Conservation (phyloP, 2,113 vertebrate species). For the Chaetorhynchus papuensis region DNA sequence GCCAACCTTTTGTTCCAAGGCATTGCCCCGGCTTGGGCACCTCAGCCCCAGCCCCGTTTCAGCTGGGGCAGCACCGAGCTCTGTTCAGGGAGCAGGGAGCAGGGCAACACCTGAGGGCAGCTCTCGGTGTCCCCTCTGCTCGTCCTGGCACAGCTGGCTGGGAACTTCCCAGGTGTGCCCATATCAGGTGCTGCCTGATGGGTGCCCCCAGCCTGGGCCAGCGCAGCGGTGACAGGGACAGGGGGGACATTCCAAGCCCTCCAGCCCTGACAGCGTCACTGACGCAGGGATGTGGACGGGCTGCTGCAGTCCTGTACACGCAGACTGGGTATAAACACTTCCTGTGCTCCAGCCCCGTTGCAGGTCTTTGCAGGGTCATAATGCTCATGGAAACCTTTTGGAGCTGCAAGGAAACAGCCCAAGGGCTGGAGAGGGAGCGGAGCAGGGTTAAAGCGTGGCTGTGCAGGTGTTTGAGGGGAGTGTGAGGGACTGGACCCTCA, state of each 20-base stretch:
- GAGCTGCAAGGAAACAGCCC: neutral
- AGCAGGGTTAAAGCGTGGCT: accelerated
- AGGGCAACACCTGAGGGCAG: accelerated
- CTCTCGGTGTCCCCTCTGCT: neutral
- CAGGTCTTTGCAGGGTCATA: neutral
- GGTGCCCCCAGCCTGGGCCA: accelerated
- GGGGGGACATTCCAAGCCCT: neutral
- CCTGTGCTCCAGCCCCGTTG: neutral
- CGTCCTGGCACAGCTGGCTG: neutral
- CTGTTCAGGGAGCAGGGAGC: neutral
- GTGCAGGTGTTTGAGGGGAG: neutral
- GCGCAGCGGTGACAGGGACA: neutral
- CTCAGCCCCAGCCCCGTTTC: neutral
- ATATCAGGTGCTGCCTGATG: neutral
- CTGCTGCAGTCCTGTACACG: neutral
- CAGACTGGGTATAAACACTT: neutral
- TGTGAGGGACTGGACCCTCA: neutral
- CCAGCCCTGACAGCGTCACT: neutral
- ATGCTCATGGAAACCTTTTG: neutral
- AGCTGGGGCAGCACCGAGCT: accelerated
- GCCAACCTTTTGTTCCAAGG: slow-evolving; percentile 10
- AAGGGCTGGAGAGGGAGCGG: neutral
- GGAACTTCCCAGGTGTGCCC: neutral
- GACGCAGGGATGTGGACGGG: neutral
- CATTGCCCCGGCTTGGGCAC: neutral